Evolutionary conservation across 2,797 vertebrate species (phyloP), one percentile per base, ranked within the genome.

Genomic region (Enteromius anoplus): DNA sequence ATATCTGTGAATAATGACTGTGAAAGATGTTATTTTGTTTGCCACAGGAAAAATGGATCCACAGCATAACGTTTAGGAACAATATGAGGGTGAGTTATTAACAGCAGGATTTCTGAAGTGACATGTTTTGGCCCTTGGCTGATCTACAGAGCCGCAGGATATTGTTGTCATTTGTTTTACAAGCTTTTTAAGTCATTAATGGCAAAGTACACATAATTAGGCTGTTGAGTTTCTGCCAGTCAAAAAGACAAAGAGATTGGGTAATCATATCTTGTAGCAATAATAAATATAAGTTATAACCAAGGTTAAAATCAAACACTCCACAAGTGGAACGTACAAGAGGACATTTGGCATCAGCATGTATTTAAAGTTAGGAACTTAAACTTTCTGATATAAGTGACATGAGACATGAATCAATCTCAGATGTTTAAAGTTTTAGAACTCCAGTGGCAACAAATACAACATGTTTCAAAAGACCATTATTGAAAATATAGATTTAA

Each of bases 171-270:
- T 78, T 49, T 64, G 26, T 26, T 78, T 78, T 40, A 75, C 32
- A 75, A 65, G 58, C 0, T 34, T 64, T 64, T 15, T 62, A 77
- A n/a, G 26, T 42, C 64, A 49, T 26, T 37, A 78, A 66, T 78
- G 19, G 29, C 17, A 45, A 29, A 45, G 14, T 32, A 64, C 32
- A 65, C 26, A 65, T 65, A 34, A 78, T 65, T 65, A 49, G 58
- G 23, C 40, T 47, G 58, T 26, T 64, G 58, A 45, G 5, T 9
- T 47, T 47, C 40, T 77, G 58, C 58, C 37, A 21, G 37, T 65
- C 60, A 64, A 62, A 45, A 17, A 47, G 60, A 34, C 17, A 64
- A 64, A 64, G 23, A 65, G 42, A 47, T 11, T 32, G 17, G 26
- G 9, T 37, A 49, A 65, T 34, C 19, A 7, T 37, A n/a, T 34